These are phyloP conservation scores for Euplagia quadripunctaria DNA, from an alignment of 2,888 invertebrate genomes.

Conservation along the genomic window DNA sequence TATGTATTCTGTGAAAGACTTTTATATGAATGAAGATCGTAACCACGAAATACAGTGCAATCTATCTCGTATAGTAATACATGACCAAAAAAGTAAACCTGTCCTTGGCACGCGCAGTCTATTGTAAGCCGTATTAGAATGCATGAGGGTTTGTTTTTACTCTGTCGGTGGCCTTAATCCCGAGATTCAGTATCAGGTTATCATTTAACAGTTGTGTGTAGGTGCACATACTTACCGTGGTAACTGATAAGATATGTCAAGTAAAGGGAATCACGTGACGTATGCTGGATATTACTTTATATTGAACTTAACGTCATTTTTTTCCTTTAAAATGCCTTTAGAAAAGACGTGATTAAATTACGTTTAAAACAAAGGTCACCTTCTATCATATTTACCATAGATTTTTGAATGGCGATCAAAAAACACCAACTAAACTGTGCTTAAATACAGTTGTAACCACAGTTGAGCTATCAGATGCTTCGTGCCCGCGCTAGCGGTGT, in stretches of 20 bases:
- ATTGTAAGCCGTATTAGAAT: not conserved
- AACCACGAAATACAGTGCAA: not conserved
- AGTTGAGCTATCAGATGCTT: too few relatives aligned
- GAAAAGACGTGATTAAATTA: not conserved
- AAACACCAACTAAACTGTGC: too few relatives aligned
- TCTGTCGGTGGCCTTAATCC: not conserved
- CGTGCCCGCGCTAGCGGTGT: too few relatives aligned
- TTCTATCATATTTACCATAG: too few relatives aligned
- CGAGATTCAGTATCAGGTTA: not conserved
- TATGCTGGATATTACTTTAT: not conserved
- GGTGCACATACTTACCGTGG: not conserved
- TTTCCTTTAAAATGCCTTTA: not conserved
- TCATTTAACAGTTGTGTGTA: not conserved
- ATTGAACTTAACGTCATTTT: not conserved
- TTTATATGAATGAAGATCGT: not conserved
- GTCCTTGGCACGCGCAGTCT: not conserved
- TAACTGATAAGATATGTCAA: not conserved
- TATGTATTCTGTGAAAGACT: too few relatives aligned
- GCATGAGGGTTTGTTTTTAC: not conserved
- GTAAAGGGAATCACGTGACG: not conserved
- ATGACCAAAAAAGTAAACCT: not conserved
- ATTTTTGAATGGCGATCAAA: too few relatives aligned
- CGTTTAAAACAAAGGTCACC: too few relatives aligned
- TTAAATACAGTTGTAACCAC: too few relatives aligned
- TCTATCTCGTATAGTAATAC: not conserved